Conservation (phyloP, 2,113 vertebrate species). For the Scomber japonicus region DNA sequence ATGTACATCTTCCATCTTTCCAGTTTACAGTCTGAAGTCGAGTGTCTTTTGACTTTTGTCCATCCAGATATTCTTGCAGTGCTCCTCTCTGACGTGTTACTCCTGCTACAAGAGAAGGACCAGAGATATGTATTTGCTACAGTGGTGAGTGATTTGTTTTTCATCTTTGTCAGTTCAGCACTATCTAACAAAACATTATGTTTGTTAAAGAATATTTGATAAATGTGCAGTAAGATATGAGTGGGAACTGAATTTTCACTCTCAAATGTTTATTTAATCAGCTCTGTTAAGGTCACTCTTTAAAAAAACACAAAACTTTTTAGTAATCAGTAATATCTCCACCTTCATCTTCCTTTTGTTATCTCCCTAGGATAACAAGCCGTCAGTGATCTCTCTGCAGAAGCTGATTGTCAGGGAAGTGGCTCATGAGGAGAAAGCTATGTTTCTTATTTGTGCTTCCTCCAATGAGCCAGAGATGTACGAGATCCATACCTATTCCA, state of each 20-base stretch:
- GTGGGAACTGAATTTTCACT: neutral
- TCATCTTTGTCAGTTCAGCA: neutral
- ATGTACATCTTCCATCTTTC: neutral
- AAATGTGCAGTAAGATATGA: neutral
- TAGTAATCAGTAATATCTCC: neutral
- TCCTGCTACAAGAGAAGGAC: slow-evolving; percentile 97
- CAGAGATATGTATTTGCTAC: slow-evolving; percentile 93
- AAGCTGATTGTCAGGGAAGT: slow-evolving; percentile 97
- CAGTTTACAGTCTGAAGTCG: neutral
- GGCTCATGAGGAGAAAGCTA: slow-evolving; percentile 95
- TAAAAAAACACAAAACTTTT: neutral
- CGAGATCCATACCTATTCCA: slow-evolving; percentile 93
- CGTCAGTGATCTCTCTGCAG: slow-evolving; percentile 93
- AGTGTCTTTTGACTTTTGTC: neutral
- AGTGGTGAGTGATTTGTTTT: slow-evolving; percentile 86
- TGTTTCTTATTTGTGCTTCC: slow-evolving; percentile 98
- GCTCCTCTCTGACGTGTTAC: slow-evolving; percentile 91
- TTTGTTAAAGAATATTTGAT: neutral
- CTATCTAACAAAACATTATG: neutral
- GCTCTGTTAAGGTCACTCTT: neutral
- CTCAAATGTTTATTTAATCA: neutral
- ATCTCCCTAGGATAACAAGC: slow-evolving; percentile 91
- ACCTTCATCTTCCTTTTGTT: neutral
- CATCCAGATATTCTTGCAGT: slow-evolving; percentile 92
- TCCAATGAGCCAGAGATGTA: slow-evolving; percentile 97